Base-by-base conservation (phyloP, 2,113 vertebrate species). In the Thermophis baileyi region DNA sequence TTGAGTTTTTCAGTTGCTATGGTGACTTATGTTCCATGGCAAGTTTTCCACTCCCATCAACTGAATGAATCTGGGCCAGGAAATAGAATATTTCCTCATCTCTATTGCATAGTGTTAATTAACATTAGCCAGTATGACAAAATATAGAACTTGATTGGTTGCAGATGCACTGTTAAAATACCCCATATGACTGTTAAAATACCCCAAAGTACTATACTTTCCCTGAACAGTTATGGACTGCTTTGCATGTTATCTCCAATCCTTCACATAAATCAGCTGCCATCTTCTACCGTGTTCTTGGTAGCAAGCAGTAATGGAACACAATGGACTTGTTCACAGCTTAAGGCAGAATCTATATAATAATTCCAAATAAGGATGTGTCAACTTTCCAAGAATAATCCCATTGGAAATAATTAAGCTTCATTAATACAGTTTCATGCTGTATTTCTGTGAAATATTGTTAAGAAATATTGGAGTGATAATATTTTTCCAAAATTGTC, bases 281-380 rank as follows among this genome's bases (percentile, higher is more conserved):
- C 69, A 74, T 40, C 46, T 12, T 86, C 10, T 49, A 87, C 85
- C 1, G 4, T 30, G 47, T 50, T 87, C 85, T 49, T 87, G 46
- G 1, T 53, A 53, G 9, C 35, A 24, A 88, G 18, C 50, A 54
- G 50, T n/a, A 22, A 11, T 89, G 18, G 2, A 47, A 30, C 54
- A 47, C 24, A 60, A 47, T 89, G 40, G 88, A 25, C 7, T 4
- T 50, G 10, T 27, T 69, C 57, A 50, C 6, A 44, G 2, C n/a
- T 90, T 18, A 7, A 44, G 16, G 10, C 10, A 24, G 10, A 57
- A 9, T 47, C 24, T 96, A 96, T 96, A 95, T 96, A 74, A 95
- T 96, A 96, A 94, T 96, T 96, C 55, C 93, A 50, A 54, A 94
- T 94, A 94, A 88, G 96, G 91, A 92, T 51, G 44, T 95, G 95